Percentiles rank a stretch among this genome's conserved stretches.
These are phyloP conservation scores for Acronicta alni DNA, from an alignment of 2,888 invertebrate genomes.

Conservation along the genomic window DNA sequence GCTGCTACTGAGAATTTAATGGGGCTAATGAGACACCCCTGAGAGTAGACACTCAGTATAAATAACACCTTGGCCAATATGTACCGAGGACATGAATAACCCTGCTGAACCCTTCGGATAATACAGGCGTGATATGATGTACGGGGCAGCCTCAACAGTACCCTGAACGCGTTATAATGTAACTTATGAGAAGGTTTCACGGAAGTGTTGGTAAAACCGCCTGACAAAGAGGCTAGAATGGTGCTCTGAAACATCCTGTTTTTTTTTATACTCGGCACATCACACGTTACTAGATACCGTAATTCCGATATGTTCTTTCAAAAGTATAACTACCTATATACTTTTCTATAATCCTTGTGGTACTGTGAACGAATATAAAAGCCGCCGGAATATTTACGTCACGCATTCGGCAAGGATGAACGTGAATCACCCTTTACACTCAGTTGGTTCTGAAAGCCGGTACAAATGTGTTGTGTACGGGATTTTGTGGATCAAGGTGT, in stretches of 20 bases:
- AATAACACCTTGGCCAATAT: too few species aligned
- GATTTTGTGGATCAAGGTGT: conserved; percentile 21
- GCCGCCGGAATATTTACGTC: conserved; percentile 26
- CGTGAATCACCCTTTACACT: conserved; percentile 27
- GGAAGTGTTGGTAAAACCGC: neutral
- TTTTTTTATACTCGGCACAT: conserved; percentile 7
- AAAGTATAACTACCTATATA: conserved; percentile 26
- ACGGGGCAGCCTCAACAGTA: too few species aligned
- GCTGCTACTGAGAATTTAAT: too few species aligned
- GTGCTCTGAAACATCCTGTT: too few species aligned
- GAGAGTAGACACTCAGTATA: too few species aligned
- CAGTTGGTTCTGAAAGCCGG: conserved; percentile 6
- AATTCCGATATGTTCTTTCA: conserved; percentile 15
- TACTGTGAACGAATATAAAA: conserved; percentile 32
- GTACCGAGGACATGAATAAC: too few species aligned
- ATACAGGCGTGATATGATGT: too few species aligned
- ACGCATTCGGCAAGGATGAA: conserved; percentile 24
- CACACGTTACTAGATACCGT: conserved; percentile 10
- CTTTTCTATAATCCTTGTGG: neutral
- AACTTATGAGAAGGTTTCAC: neutral
- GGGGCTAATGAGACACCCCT: too few species aligned
- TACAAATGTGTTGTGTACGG: conserved; percentile 21
- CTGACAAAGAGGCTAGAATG: neutral
- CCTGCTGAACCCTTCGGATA: too few species aligned
- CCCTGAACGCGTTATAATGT: too few species aligned